Percentiles rank a stretch among this genome's conserved stretches.
Conservation (phyloP, 2,888 invertebrate species). For the Brenthis ino region DNA sequence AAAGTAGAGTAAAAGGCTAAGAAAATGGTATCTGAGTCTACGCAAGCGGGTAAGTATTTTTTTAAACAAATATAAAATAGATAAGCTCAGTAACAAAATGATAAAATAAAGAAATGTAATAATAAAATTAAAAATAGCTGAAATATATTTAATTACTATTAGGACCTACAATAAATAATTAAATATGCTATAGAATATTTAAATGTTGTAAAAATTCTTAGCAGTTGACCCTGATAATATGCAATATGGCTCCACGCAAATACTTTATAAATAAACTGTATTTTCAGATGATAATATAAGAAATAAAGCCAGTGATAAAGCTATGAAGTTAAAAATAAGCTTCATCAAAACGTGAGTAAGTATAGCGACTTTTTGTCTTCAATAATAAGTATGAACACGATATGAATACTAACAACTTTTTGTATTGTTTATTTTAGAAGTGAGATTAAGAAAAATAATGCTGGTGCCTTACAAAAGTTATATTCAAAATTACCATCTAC, state of each 20-base stretch:
- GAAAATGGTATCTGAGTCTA: slow-evolving; percentile 18
- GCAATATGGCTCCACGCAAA: too few species aligned
- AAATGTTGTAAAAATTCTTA: not conserved
- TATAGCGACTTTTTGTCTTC: slow-evolving; percentile 44
- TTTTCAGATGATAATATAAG: slow-evolving; percentile 57
- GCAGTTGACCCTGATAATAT: too few species aligned
- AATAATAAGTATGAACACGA: not conserved
- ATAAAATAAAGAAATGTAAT: too few species aligned
- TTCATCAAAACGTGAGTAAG: slow-evolving; percentile 78
- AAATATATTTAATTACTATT: not conserved
- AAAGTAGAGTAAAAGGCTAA: too few species aligned
- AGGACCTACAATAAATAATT: not conserved
- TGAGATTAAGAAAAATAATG: not conserved
- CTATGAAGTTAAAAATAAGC: slow-evolving; percentile 54
- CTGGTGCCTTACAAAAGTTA: not conserved
- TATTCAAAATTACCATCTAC: slow-evolving; percentile 1
- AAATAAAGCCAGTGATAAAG: slow-evolving; percentile 46
- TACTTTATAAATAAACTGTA: slow-evolving; percentile 23
- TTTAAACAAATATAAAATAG: too few species aligned
- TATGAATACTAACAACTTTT: not conserved
- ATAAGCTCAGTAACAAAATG: too few species aligned
- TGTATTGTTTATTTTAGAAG: slow-evolving; percentile 1
- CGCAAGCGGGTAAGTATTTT: slow-evolving; percentile 3
- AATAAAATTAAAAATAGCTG: too few species aligned
- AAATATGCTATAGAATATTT: not conserved